phyloP scores from a whole-genome alignment of 2,113 vertebrate genomes.

The Ageneiosus marmoratus region DNA sequence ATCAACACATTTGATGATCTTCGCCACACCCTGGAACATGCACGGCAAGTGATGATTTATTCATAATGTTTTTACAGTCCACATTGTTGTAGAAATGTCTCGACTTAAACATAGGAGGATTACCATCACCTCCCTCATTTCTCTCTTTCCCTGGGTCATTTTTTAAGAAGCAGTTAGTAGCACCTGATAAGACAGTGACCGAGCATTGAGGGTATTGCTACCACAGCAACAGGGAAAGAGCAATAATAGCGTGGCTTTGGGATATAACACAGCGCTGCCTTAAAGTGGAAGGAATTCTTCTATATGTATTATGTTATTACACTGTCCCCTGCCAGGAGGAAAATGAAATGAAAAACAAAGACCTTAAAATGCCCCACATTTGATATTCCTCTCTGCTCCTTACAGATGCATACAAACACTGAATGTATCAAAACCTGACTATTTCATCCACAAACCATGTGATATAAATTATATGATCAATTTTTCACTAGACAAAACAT shows the following conservation, averaged over 20 bases:
- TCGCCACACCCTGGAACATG: not conserved
- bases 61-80: not conserved
- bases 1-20: not conserved
- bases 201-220: constrained; percentile 43
- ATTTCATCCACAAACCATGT: not conserved
- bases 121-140: constrained; percentile 27
- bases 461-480: not conserved
- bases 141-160: constrained; percentile 39
- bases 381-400: constrained; percentile 28
- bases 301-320: constrained; percentile 41
- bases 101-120: constrained; percentile 6
- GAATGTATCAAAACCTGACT: not conserved
- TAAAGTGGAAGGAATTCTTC: constrained; percentile 45
- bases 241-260: constrained; percentile 52
- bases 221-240: constrained; percentile 51
- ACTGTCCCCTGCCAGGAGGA: constrained; percentile 27
- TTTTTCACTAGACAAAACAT: not conserved
- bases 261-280: constrained; percentile 35
- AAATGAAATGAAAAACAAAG: constrained; percentile 51
- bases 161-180: constrained; percentile 31
- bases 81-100: constrained; percentile 5
- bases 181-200: constrained; percentile 53
- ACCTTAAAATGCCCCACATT: constrained; percentile 28
- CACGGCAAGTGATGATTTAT: not conserved
- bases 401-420: not conserved